Evolutionary conservation across 2,888 invertebrate genomes (phyloP).

Genomic region (Caenorhabditis japonica): DNA sequence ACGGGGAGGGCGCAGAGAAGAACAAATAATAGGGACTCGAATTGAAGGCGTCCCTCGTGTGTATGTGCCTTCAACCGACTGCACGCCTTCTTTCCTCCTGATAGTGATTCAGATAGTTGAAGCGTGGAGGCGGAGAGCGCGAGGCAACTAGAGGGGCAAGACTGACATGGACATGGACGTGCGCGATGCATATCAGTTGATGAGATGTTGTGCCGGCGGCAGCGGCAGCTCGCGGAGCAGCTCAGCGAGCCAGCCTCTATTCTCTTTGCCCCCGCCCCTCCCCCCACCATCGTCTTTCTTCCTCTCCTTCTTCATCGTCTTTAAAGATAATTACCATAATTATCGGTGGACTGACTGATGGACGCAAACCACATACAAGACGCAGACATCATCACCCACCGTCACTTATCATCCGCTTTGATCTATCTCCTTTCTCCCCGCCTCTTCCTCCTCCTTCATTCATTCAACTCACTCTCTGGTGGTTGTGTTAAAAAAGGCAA

Average conservation of each 20-base stretch:
- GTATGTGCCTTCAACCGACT: constrained; percentile 1
- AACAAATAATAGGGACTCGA: constrained; percentile 36
- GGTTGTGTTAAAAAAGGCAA: constrained; percentile 18
- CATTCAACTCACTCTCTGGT: not conserved
- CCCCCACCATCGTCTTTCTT: not conserved
- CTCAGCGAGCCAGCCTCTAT: too few species aligned
- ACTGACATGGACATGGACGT: constrained; percentile 23
- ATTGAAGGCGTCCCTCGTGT: constrained; percentile 7
- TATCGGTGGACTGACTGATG: constrained; percentile 9
- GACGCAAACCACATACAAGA: not conserved
- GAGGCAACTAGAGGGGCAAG: constrained; percentile 1
- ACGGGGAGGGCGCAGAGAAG: constrained; percentile 13
- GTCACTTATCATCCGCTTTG: constrained; percentile 39
- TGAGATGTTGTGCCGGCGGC: constrained; percentile 38
- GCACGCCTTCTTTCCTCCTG: constrained; percentile 26
- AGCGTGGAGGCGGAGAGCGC: constrained; percentile 9
- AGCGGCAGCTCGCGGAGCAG: too few species aligned
- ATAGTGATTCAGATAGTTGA: constrained; percentile 47
- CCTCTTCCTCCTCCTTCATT: constrained; percentile 1
- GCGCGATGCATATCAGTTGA: constrained; percentile 50
- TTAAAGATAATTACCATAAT: constrained; percentile 47
- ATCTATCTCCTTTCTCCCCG: constrained; percentile 20
- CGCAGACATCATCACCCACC: constrained; percentile 16
- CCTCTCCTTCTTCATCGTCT: not conserved
- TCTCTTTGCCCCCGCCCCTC: too few species aligned